phyloP scores from a whole-genome alignment of 2,113 vertebrate genomes.

The Turdus rufiventris region DNA sequence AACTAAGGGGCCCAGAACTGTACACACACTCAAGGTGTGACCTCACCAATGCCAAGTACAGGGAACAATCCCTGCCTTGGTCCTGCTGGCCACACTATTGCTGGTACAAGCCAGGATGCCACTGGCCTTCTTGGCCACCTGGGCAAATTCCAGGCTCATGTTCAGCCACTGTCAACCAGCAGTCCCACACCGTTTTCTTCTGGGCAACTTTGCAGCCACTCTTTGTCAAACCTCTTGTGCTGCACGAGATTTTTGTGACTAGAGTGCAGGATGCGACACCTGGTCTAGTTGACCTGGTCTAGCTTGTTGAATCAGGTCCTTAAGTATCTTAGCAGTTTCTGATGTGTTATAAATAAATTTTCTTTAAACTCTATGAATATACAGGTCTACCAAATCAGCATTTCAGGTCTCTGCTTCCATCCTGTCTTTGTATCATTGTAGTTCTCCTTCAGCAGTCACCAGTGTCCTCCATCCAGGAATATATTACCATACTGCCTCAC shows the following conservation, averaged over 20 bases:
- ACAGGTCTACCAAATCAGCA: background rate
- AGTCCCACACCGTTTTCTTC: background rate
- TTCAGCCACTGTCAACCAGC: background rate
- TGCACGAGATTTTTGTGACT: background rate
- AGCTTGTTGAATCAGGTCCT: background rate
- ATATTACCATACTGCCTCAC: background rate
- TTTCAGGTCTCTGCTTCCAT: background rate
- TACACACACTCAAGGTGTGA: background rate
- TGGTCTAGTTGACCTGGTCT: background rate
- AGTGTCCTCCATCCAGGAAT: background rate
- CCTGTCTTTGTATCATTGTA: background rate
- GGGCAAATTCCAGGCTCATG: background rate
- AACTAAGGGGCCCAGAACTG: background rate
- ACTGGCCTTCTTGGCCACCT: background rate
- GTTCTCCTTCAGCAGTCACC: background rate
- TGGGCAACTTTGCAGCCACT: background rate
- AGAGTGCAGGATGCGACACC: rapidly evolving
- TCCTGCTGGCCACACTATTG: background rate
- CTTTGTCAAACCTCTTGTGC: background rate
- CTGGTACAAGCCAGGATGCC: background rate
- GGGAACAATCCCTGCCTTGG: rapidly evolving
- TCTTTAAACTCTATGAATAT: background rate
- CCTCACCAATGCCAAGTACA: rapidly evolving
- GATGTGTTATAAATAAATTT: background rate
- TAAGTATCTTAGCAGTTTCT: background rate